Percentiles rank a stretch among this genome's conserved stretches.
Conservation (phyloP, 2,113 vertebrate genomes). For the Centropus bengalensis region DNA sequence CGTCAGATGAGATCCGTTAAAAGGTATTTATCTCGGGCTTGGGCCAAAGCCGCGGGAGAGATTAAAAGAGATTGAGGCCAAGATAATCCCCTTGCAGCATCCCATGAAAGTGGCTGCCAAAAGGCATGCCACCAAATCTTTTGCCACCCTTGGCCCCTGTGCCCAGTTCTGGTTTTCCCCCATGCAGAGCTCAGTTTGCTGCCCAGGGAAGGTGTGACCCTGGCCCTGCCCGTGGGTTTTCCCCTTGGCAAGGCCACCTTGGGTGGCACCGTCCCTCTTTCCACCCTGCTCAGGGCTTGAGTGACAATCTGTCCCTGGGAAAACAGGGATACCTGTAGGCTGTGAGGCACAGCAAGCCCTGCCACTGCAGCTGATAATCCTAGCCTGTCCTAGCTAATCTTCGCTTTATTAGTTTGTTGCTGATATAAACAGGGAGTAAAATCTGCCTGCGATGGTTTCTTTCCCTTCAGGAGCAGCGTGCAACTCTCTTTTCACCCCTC, state of each 20-base stretch:
- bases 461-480: slow-evolving; percentile 43
- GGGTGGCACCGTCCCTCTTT: background rate
- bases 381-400: slow-evolving; percentile 33
- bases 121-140: slow-evolving; percentile 62
- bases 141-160: background rate
- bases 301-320: background rate
- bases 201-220: background rate
- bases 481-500: slow-evolving; percentile 65
- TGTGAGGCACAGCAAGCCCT: background rate
- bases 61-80: slow-evolving; percentile 78
- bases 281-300: rapidly evolving
- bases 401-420: slow-evolving; percentile 39
- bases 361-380: background rate
- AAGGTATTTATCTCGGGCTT: slow-evolving; percentile 75
- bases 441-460: background rate
- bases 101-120: slow-evolving; percentile 69
- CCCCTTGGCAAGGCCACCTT: background rate
- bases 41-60: slow-evolving; percentile 71
- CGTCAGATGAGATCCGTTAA: slow-evolving; percentile 74
- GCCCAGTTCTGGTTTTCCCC: background rate
- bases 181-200: background rate
- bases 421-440: slow-evolving; percentile 24
- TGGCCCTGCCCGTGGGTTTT: background rate
- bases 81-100: slow-evolving; percentile 72
- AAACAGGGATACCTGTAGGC: background rate